phyloP scores from a whole-genome alignment of 1,140 invertebrate species.

The Oryzaephilus surinamensis region DNA sequence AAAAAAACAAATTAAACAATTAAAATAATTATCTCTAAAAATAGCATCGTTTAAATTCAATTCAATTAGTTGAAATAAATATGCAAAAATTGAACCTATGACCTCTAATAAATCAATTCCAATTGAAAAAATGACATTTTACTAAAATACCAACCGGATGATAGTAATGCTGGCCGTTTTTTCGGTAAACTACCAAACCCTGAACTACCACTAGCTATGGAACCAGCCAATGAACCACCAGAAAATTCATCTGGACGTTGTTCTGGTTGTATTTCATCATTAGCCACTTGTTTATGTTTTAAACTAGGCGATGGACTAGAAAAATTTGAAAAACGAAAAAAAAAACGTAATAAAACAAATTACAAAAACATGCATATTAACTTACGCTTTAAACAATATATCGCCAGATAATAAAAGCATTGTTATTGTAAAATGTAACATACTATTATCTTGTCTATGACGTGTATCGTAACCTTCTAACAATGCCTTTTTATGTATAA shows the following conservation, averaged over 20 bases:
- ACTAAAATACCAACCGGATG: slow-evolving; percentile 39
- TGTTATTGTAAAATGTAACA: slow-evolving; percentile 78
- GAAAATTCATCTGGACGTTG: slow-evolving; percentile 33
- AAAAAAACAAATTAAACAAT: no score
- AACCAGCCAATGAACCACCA: slow-evolving; percentile 45
- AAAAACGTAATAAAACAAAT: neutral
- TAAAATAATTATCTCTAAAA: no score
- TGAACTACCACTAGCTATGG: slow-evolving; percentile 64
- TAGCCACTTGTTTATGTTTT: slow-evolving; percentile 45
- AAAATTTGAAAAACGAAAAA: slow-evolving; percentile 10
- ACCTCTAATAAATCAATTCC: no score
- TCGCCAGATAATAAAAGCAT: slow-evolving; percentile 93
- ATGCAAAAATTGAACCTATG: no score
- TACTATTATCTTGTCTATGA: slow-evolving; percentile 90
- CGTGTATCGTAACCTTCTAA: slow-evolving; percentile 89
- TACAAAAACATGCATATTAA: slow-evolving; percentile 1
- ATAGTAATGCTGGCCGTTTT: slow-evolving; percentile 51
- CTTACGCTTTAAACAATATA: slow-evolving; percentile 92
- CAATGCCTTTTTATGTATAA: slow-evolving; percentile 71
- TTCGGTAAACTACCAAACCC: slow-evolving; percentile 76
- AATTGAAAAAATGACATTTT: neutral
- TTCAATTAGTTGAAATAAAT: no score
- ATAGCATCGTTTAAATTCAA: no score
- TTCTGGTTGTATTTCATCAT: slow-evolving; percentile 22
- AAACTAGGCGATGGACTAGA: slow-evolving; percentile 55